Conservation (phyloP, 2,113 vertebrate species). For the Rhea americana region DNA sequence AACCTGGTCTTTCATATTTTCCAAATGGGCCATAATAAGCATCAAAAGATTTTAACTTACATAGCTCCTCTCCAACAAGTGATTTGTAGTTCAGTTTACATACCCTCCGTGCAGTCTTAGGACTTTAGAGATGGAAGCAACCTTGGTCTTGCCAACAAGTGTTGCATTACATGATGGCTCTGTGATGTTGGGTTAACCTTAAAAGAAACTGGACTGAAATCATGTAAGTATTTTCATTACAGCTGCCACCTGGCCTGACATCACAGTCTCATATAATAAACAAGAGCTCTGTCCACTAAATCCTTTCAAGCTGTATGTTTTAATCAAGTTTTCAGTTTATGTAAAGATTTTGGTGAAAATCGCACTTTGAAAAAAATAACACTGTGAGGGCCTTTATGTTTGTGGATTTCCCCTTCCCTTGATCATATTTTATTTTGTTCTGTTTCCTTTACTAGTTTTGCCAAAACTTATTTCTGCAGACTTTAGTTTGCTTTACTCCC, state of each 20-base stretch:
- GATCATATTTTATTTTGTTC: conserved; percentile 65
- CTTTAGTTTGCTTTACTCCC: conserved; percentile 60
- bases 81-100: not conserved
- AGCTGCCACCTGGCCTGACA: conserved; percentile 39
- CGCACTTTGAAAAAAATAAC: conserved; percentile 8
- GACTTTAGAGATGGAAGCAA: not conserved
- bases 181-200: conserved; percentile 19
- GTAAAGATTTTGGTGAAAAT: conserved; percentile 26
- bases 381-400: not conserved
- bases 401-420: conserved; percentile 60
- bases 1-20: not conserved
- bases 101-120: not conserved
- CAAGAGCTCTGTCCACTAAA: conserved; percentile 20
- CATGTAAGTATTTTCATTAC: conserved; percentile 40
- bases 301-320: not conserved
- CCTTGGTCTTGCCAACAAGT: not conserved
- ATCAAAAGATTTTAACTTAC: not conserved
- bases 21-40: not conserved
- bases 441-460: conserved; percentile 69
- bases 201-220: conserved; percentile 28
- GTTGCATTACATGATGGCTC: not conserved
- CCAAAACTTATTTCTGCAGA: conserved; percentile 71
- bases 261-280: conserved; percentile 49
- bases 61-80: not conserved
- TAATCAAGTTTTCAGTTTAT: conserved; percentile 53